These are phyloP conservation scores for Ormyrus nitidulus DNA, from an alignment of 2,888 invertebrate species.

Conservation along the genomic window DNA sequence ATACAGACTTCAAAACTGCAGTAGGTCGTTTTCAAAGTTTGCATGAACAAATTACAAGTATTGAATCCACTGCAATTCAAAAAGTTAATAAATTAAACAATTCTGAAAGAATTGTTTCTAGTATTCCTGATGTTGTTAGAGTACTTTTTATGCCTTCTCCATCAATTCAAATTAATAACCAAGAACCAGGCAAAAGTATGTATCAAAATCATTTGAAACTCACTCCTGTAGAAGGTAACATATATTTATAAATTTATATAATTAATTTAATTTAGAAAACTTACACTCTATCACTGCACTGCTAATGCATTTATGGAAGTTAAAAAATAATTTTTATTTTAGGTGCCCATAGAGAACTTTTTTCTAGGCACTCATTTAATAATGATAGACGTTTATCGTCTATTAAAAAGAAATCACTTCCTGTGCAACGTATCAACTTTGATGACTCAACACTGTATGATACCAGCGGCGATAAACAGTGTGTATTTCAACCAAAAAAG, in stretches of 20 bases:
- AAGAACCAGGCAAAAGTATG: slow-evolving; percentile 56
- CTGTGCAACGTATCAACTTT: slow-evolving; percentile 61
- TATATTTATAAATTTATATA: background rate
- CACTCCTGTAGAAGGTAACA: slow-evolving; percentile 68
- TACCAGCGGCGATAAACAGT: slow-evolving; percentile 51
- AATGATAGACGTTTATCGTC: slow-evolving; percentile 32
- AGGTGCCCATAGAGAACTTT: slow-evolving; percentile 53
- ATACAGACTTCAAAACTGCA: slow-evolving; percentile 62
- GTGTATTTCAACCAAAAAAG: slow-evolving; percentile 26
- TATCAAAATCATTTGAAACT: slow-evolving; percentile 64
- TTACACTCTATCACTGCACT: background rate
- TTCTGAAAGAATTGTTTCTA: slow-evolving; percentile 29
- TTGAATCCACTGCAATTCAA: slow-evolving; percentile 31
- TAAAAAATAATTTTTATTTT: slow-evolving; percentile 7
- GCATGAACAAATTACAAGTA: slow-evolving; percentile 51
- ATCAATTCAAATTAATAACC: slow-evolving; percentile 63
- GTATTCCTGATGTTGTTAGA: slow-evolving; percentile 58
- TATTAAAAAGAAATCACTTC: slow-evolving; percentile 28
- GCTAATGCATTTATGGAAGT: background rate
- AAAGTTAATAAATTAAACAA: slow-evolving; percentile 23
- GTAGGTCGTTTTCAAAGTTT: slow-evolving; percentile 60
- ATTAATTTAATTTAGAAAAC: too few relatives aligned
- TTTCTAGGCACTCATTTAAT: slow-evolving; percentile 50
- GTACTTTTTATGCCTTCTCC: slow-evolving; percentile 68
- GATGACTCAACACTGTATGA: slow-evolving; percentile 58